Evolutionary conservation across 2,113 vertebrate species (phyloP), one percentile per base, ranked within the genome.

Genomic region (Festucalex cinctus): DNA sequence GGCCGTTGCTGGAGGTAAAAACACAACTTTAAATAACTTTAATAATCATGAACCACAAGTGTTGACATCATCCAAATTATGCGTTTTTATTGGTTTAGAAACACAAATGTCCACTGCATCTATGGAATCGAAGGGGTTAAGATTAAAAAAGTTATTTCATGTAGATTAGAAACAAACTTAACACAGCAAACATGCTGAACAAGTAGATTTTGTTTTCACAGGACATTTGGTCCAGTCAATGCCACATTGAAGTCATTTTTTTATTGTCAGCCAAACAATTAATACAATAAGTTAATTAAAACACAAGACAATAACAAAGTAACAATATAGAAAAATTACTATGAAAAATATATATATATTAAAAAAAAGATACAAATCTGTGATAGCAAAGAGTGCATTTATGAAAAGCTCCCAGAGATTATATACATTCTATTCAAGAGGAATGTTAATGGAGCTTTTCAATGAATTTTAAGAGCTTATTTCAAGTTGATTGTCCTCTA

Each of bases 401-500:
- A 57, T 32, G 54, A 57, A 56, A 56, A 28, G 24, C 53, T 53
- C 9, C 51, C 51, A 13, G n/a, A 32, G 28, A 32, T 32, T 4
- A 32, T 32, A 32, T 22, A 22, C 53, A 56, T 57, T 32, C 37
- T 39, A 20, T 32, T 22, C 35, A 44, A 19, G 44, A 74, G 73
- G 82, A 82, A 86, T 79, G 71, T 14, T 71, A 17, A 69, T 2
- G 26, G 73, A 72, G 77, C 54, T 51, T 65, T 62, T 61, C 28
- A n/a, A 43, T 36, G 53, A 67, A 62, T 14, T 8, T 3, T 28
- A 22, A 54, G 1, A 35, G 62, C 59, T 41, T 13, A 60, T 32
- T 16, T 1, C 3, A 9, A 41, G 70, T 20, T 35, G 6, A 10
- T 32, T 1, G 26, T 19, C 54, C 9, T 24, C 26, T 57, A 35